These are phyloP conservation scores for Scopus umbretta DNA, from an alignment of 2,113 vertebrate species.

Conservation along the genomic window DNA sequence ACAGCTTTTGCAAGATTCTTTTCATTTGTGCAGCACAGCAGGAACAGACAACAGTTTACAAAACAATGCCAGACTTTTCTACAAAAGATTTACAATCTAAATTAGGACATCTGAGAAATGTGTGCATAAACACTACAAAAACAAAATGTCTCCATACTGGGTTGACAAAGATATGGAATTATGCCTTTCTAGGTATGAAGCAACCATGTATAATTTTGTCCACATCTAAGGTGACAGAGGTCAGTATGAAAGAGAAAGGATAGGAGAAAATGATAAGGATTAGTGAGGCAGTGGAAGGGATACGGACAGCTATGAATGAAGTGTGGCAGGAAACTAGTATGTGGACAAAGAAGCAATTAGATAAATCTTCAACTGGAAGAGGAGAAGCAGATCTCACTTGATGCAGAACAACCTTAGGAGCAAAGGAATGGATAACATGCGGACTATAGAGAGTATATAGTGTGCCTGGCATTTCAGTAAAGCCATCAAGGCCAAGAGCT, in stretches of 20 bases:
- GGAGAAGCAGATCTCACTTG: not conserved
- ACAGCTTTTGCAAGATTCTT: not conserved
- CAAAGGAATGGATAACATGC: not conserved
- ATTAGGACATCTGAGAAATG: not conserved
- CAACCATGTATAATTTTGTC: not conserved
- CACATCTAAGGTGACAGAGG: not conserved
- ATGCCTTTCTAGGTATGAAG: not conserved
- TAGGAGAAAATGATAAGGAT: not conserved
- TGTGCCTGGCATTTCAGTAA: no score
- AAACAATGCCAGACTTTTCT: not conserved
- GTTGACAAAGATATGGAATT: not conserved
- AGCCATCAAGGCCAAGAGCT: no score
- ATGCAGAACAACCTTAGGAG: not conserved
- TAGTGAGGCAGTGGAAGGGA: not conserved
- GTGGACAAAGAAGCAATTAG: not conserved
- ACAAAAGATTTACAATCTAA: not conserved
- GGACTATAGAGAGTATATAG: not conserved
- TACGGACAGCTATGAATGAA: not conserved
- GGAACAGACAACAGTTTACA: not conserved
- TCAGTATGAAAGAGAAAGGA: not conserved
- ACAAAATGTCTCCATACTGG: rapidly evolving
- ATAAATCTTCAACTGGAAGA: not conserved
- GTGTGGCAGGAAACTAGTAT: not conserved
- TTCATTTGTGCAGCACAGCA: not conserved
- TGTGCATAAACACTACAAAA: not conserved